Percentiles rank a stretch among this genome's conserved stretches.
phyloP scores from a whole-genome alignment of 2,888 invertebrate species.

The Rhodophaea formosa region DNA sequence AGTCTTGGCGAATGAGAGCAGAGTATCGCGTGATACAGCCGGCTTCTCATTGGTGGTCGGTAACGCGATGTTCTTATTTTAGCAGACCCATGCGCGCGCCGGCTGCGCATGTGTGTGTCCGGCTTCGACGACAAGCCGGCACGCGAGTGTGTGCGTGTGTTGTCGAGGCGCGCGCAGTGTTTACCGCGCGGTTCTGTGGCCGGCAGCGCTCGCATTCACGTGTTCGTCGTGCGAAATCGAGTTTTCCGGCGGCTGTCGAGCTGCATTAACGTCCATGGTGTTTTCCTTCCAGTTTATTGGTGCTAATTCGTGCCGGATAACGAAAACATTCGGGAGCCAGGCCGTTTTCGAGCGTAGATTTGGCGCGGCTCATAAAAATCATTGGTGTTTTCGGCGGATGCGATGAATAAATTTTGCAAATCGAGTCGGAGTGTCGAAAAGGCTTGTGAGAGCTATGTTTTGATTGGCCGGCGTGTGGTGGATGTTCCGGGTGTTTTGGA shows the following conservation, averaged over 20 bases:
- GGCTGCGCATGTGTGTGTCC: constrained; percentile 44
- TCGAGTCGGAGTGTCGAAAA: constrained; percentile 78
- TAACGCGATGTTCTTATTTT: constrained; percentile 74
- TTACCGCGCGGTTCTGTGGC: constrained; percentile 79
- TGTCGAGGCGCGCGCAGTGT: constrained; percentile 74
- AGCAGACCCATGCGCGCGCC: constrained; percentile 61
- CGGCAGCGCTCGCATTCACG: constrained; percentile 84
- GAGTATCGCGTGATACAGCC: constrained; percentile 56
- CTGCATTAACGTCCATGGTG: constrained; percentile 65
- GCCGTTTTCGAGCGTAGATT: constrained; percentile 52
- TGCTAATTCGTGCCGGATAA: constrained; percentile 63
- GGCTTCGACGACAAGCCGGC: constrained; percentile 38
- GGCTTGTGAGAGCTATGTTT: constrained; percentile 76
- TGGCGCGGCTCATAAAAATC: constrained; percentile 68
- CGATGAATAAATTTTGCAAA: constrained; percentile 81
- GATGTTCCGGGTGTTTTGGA: constrained; percentile 68
- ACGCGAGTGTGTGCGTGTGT: constrained; percentile 65
- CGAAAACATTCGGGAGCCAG: constrained; percentile 52
- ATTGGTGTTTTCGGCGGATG: constrained; percentile 76
- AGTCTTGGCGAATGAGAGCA: constrained; percentile 59
- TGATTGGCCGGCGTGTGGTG: constrained; percentile 71
- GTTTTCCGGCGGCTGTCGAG: constrained; percentile 67
- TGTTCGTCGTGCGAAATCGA: constrained; percentile 58
- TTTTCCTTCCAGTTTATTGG: constrained; percentile 65
- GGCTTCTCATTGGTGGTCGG: constrained; percentile 54